Evolutionary conservation across 2,888 invertebrate genomes (phyloP).

Genomic region (Pantelozetes paolii): DNA sequence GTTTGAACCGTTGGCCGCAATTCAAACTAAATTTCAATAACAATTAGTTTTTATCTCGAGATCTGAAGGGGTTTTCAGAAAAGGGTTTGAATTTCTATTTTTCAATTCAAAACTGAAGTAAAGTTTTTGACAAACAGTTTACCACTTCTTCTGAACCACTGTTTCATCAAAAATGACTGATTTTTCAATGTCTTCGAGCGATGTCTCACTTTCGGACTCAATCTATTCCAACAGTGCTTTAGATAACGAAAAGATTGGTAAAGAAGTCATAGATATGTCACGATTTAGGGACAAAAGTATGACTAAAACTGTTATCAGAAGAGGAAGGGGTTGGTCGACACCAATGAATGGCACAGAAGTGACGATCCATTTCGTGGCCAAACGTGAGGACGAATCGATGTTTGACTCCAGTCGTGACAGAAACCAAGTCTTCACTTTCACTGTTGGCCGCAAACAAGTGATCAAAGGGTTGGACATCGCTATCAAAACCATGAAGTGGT

Average conservation of each 20-base stretch:
- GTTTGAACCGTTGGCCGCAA: too few species aligned
- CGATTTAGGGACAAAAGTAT: background rate
- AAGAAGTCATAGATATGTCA: background rate
- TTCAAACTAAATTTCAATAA: too few species aligned
- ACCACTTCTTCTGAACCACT: too few species aligned
- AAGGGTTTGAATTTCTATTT: too few species aligned
- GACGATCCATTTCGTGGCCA: background rate
- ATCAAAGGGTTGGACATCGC: background rate
- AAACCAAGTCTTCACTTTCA: background rate
- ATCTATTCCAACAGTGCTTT: background rate
- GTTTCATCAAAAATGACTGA: background rate
- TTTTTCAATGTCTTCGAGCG: background rate
- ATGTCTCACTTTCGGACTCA: background rate
- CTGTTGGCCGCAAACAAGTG: background rate
- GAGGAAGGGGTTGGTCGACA: background rate
- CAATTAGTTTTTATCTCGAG: too few species aligned
- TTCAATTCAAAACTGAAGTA: too few species aligned
- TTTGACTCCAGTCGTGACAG: background rate
- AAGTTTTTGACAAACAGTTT: too few species aligned
- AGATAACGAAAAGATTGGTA: background rate
- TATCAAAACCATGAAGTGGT: background rate
- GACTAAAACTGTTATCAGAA: background rate
- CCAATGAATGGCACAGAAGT: background rate
- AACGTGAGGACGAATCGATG: background rate
- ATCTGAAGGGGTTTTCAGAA: too few species aligned